Percentiles rank a stretch among this genome's conserved stretches.
Evolutionary conservation across 1,140 invertebrate species (phyloP).

Genomic region (Pararge aegeria): DNA sequence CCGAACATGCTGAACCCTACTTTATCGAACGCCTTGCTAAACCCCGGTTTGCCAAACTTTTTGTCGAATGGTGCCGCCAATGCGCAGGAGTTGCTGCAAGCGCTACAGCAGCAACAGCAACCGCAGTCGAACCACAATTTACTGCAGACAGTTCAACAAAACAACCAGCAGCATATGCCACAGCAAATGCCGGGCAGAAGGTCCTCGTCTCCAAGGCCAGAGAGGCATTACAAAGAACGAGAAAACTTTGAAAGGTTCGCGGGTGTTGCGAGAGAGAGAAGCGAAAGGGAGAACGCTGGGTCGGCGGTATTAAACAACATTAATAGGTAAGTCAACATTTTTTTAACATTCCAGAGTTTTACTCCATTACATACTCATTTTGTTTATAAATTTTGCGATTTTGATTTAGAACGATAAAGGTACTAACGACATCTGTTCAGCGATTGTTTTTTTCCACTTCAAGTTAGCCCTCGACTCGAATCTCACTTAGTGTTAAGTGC

Average conservation of each 20-base stretch:
- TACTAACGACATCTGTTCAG: too few relatives aligned
- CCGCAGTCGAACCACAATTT: conserved; percentile 69
- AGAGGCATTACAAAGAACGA: conserved; percentile 75
- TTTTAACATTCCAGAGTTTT: too few relatives aligned
- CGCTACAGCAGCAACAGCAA: conserved; percentile 79
- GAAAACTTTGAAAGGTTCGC: conserved; percentile 68
- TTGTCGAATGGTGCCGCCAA: conserved; percentile 84
- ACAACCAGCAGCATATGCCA: conserved; percentile 49
- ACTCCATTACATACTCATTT: too few relatives aligned
- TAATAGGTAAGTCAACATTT: conserved; percentile 64
- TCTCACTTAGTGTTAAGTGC: too few relatives aligned
- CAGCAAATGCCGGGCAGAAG: conserved; percentile 64
- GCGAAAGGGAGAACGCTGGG: conserved; percentile 65
- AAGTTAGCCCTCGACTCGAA: too few relatives aligned
- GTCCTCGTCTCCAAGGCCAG: conserved; percentile 68
- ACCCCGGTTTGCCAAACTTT: conserved; percentile 85
- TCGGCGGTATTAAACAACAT: conserved; percentile 71
- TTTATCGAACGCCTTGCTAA: conserved; percentile 79
- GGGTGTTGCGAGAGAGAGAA: conserved; percentile 67
- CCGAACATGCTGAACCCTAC: conserved; percentile 80
- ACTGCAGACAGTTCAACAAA: conserved; percentile 74
- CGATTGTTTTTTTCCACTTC: too few relatives aligned
- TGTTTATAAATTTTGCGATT: too few relatives aligned
- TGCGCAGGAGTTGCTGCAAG: conserved; percentile 82
- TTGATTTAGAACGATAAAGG: too few relatives aligned